Base-by-base conservation (phyloP, 2,888 invertebrate genomes). In the Auanema freiburgensis region DNA sequence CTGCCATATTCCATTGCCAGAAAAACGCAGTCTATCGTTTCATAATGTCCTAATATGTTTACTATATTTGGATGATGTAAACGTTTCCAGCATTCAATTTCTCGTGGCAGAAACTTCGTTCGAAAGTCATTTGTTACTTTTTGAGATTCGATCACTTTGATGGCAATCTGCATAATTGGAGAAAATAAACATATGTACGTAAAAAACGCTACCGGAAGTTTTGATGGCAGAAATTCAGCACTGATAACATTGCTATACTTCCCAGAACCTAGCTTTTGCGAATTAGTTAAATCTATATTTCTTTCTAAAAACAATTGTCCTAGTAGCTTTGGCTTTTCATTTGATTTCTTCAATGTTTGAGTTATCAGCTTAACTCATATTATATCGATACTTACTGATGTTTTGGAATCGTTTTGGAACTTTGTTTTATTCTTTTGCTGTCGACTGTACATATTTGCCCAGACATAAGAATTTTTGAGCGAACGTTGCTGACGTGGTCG, bases 1-100 rank as follows among this genome's bases (percentile, higher is more conserved):
- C 76, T 75, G 10, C 84, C 85, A 67, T 81, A 86, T 67, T 86
- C 86, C 64, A 86, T 79, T 12, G 86, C 77, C 79, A 86, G 84
- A 66, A 84, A 86, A 8, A 74, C 68, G 64, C 72, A 71, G 23
- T 69, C 66, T 51, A 43, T 51, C 11, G 62, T 57, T 33, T 73
- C 67, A 51, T 76, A 74, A 21, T 74, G 74, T 2, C 69, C 67
- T 46, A 63, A 59, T 18, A 76, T 59, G 3, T 58, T 46, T 16
- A 74, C 53, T 21, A 67, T 49, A 63, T 74, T 63, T 14, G 66
- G 60, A 46, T 78, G 73, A 23, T 62, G 56, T 23, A 79, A 63
- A 46, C 61, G 63, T 49, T 70, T 69, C 80, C 80, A 80, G 57
- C 74, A 72, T n/a, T 65, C 66, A 41, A 79, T 71, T 55, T 79